Evolutionary conservation across 2,797 vertebrate species (phyloP), one percentile per base, ranked within the genome.

Genomic region (Rhodeus uyekii): DNA sequence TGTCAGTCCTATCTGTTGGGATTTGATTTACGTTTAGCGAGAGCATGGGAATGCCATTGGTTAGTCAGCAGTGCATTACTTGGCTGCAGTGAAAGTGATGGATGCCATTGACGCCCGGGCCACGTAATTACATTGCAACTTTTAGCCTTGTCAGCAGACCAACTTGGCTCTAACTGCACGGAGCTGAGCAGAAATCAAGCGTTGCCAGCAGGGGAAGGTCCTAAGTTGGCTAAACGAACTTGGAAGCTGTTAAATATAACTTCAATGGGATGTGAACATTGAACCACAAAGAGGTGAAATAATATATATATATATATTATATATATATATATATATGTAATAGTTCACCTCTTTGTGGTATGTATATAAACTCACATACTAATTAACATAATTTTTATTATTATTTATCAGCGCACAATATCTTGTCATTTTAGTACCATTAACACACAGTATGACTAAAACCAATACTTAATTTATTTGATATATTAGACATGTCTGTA

Each of bases 61-160:
- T 92, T 90, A 92, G 90, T 93, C 91, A 92, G 91, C 89, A 88
- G 86, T 87, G 90, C 89, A 90, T 90, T 89, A 89, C 87, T 63
- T 86, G 82, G 88, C 88, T 88, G 86, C 88, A 87, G 81, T 36
- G 42, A 83, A 88, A 88, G 88, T 94, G 94, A 95, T 94, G 88
- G 91, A 95, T 95, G 89, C 85, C 84, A 87, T 86, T 84, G 85
- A 88, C 88, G 89, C 87, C 90, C 85, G 8, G 65, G 90, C 87
- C 89, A 89, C 89, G 91, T 94, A 93, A 95, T 95, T 95, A 92
- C 91, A 92, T 91, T 90, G 90, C 90, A 84, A 89, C 85, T 90
- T 94, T 93, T 89, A 92, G 93, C 93, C 50, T 76, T 8, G 90
- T 95, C 94, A 95, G 94, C 94, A 94, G 81, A 82, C 90, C 84